phyloP scores from a whole-genome alignment of 2,113 vertebrate species.

The Aldabrachelys gigantea region DNA sequence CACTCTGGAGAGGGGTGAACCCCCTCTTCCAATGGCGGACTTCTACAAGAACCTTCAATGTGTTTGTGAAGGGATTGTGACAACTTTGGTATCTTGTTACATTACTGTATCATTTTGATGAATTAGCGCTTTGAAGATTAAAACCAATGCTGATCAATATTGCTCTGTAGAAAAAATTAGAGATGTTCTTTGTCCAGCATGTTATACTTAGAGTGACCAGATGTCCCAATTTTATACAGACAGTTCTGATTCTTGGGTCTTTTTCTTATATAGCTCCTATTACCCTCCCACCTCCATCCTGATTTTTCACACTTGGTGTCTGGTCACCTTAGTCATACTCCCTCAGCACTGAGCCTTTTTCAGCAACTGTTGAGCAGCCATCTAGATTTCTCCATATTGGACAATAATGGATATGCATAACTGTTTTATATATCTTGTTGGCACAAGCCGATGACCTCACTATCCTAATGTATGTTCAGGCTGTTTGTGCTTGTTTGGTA shows the following conservation, averaged over 20 bases:
- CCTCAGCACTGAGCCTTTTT: neutral
- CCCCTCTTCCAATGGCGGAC: too few relatives aligned
- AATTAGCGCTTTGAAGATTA: neutral
- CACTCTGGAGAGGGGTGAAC: too few relatives aligned
- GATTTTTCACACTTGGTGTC: too few relatives aligned
- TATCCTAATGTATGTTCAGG: neutral
- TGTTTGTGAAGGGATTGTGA: neutral
- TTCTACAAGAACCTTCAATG: too few relatives aligned
- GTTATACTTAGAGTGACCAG: neutral
- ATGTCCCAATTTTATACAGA: too few relatives aligned
- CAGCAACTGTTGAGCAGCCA: neutral
- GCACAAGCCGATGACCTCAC: neutral
- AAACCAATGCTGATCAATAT: neutral
- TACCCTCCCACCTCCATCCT: too few relatives aligned
- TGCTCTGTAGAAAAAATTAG: neutral
- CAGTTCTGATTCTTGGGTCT: too few relatives aligned
- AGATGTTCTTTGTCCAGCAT: neutral
- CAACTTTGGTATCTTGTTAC: neutral
- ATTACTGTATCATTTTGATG: neutral
- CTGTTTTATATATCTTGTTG: neutral
- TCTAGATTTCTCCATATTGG: neutral
- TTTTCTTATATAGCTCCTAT: too few relatives aligned
- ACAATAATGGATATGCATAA: neutral
- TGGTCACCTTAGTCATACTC: neutral
- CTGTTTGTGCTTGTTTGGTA: neutral